A percentile compares a stretch with the other conserved stretches of the same genome.
These are phyloP conservation scores for Amphiprion percula DNA, from an alignment of 2,113 vertebrate genomes.

Conservation along the genomic window DNA sequence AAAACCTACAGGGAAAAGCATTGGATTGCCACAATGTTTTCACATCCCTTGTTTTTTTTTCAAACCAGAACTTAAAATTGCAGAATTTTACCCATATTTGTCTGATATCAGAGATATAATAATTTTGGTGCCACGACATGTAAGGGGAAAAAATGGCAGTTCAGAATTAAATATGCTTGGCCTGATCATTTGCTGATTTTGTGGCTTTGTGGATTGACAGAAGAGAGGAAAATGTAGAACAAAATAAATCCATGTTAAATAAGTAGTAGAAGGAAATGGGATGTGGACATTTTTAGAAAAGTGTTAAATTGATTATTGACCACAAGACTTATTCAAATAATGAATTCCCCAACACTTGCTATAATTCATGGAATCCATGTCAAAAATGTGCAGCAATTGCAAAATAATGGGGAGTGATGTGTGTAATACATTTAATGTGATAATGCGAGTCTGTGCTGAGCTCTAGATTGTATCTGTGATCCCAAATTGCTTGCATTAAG, in stretches of 20 bases:
- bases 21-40: neutral
- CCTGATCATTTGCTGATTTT: neutral
- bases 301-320: neutral
- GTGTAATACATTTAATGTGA: neutral
- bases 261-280: neutral
- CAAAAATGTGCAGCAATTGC: neutral
- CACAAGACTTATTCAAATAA: neutral
- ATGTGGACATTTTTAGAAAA: neutral
- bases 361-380: neutral
- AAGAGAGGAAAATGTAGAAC: neutral
- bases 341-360: neutral
- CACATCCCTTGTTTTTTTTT: neutral
- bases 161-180: neutral
- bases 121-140: neutral
- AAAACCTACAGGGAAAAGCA: neutral
- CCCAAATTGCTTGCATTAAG: slow-evolving; percentile 7
- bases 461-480: slow-evolving; percentile 19
- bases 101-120: neutral
- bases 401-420: neutral
- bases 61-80: neutral
- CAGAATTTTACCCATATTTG: neutral
- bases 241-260: neutral
- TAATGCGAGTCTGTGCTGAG: neutral
- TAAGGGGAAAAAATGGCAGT: neutral
- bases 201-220: neutral